Evolutionary conservation across 2,888 invertebrate species (phyloP).

Genomic region (Drosophila villosipedis): DNA sequence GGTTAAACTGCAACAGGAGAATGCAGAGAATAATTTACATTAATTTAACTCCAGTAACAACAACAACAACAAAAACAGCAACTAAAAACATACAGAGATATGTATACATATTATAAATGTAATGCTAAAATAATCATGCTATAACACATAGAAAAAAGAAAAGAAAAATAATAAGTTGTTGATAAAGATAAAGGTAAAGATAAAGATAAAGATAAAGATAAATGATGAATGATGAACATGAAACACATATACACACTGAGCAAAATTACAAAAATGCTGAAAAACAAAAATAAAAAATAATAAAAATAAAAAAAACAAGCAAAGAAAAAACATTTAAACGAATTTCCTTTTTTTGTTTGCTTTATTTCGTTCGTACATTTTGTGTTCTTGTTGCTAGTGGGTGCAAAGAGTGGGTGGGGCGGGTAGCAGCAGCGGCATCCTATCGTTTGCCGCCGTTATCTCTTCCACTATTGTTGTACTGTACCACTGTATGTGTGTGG

Average conservation of each 20-base stretch:
- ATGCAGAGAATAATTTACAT: constrained; percentile 30
- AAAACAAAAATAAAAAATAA: constrained; percentile 66
- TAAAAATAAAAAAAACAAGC: constrained; percentile 56
- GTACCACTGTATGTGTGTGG: constrained; percentile 5
- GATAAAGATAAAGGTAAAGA: constrained; percentile 45
- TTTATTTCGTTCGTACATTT: constrained; percentile 45
- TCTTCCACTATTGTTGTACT: constrained; percentile 25
- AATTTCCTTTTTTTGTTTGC: constrained; percentile 46
- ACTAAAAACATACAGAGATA: constrained; percentile 34
- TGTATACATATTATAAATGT: constrained; percentile 47
- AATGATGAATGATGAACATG: constrained; percentile 22
- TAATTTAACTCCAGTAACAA: constrained; percentile 34
- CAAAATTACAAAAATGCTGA: constrained; percentile 69
- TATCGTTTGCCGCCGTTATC: constrained; percentile 5
- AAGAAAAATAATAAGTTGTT: constrained; percentile 32
- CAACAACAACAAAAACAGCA: constrained; percentile 7
- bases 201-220: constrained; percentile 40
- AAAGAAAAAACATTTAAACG: constrained; percentile 49
- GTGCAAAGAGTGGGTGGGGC: background rate
- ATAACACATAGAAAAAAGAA: constrained; percentile 36
- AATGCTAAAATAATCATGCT: constrained; percentile 47
- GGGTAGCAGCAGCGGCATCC: background rate
- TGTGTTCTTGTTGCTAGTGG: constrained; percentile 55
- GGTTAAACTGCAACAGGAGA: constrained; percentile 15
- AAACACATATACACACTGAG: constrained; percentile 46